These are phyloP conservation scores for Wasmannia auropunctata DNA, from an alignment of 1,140 invertebrate species.

Conservation along the genomic window DNA sequence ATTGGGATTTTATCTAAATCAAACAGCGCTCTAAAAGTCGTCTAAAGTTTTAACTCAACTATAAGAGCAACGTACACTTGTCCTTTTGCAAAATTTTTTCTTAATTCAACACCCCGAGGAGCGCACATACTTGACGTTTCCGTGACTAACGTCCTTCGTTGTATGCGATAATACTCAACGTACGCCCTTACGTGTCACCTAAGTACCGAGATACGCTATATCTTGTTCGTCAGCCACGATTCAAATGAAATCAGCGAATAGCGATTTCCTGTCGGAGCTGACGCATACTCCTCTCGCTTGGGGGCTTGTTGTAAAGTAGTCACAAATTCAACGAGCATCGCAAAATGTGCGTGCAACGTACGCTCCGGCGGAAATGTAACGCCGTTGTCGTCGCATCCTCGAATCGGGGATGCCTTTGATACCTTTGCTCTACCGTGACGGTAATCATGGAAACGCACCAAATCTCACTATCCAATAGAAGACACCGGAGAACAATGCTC, in stretches of 20 bases:
- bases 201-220: neutral
- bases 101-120: neutral
- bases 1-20: no score
- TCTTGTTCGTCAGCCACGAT: neutral
- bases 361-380: constrained; percentile 17
- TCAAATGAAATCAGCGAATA: constrained; percentile 34
- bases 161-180: neutral
- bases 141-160: neutral
- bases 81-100: neutral
- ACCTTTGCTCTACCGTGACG: constrained; percentile 14
- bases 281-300: neutral
- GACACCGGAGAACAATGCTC: constrained; percentile 46
- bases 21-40: no score
- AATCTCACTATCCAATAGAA: constrained; percentile 59
- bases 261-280: neutral
- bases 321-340: constrained; percentile 39
- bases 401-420: constrained; percentile 53
- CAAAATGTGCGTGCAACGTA: constrained; percentile 26
- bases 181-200: neutral
- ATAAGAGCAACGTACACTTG: no score
- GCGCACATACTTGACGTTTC: neutral
- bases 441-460: constrained; percentile 50
- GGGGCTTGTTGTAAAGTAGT: constrained; percentile 43
- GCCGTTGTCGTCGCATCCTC: constrained; percentile 18
- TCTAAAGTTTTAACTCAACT: no score